Base-by-base conservation (phyloP, 53 echinoderm and acorn worm species). In the Echinometra lucunter region DNA sequence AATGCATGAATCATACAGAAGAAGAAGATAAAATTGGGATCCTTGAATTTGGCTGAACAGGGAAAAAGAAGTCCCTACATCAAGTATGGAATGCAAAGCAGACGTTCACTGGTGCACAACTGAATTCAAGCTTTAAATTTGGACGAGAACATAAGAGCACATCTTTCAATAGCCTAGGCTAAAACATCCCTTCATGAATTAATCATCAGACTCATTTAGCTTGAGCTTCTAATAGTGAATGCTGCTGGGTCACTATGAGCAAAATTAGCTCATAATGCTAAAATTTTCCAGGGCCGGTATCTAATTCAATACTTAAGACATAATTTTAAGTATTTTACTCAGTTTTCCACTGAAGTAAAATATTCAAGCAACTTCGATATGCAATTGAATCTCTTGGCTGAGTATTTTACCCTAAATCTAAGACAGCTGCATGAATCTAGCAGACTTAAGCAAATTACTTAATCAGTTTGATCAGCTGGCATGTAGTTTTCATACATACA, bases 1-100 rank as follows among this genome's bases (percentile, higher is more conserved):
- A 85, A 85, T 85, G 85, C 25, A 85, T 85, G 85, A 85, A 85
- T 85, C 85, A 85, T 85, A 11, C 85, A 47, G n/a, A 85, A 27
- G 28, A 81, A 81, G 44, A 38, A 37, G 40, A 81, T 45, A 30
- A 85, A 85, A 85, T 49, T 28, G 49, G 28, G 47, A 11, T 1
- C 42, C 21, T 42, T 2, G 11, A 42, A 19, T n/a, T n/a, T n/a
- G n/a, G n/a, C n/a, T n/a, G n/a, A n/a, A n/a, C n/a, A n/a, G n/a
- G n/a, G n/a, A n/a, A n/a, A n/a, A n/a, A n/a, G n/a, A n/a, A n/a
- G n/a, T n/a, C n/a, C n/a, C n/a, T n/a, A n/a, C n/a, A n/a, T 38
- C 78, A 78, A 18, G 19, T 18, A 13, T n/a, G 49, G 30, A 28
- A 49, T 85, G 85, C n/a, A 53, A 28, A 17, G n/a, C 2, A 49